Base-by-base conservation (phyloP, 1,140 invertebrate genomes). In the Reticulitermes speratus region DNA sequence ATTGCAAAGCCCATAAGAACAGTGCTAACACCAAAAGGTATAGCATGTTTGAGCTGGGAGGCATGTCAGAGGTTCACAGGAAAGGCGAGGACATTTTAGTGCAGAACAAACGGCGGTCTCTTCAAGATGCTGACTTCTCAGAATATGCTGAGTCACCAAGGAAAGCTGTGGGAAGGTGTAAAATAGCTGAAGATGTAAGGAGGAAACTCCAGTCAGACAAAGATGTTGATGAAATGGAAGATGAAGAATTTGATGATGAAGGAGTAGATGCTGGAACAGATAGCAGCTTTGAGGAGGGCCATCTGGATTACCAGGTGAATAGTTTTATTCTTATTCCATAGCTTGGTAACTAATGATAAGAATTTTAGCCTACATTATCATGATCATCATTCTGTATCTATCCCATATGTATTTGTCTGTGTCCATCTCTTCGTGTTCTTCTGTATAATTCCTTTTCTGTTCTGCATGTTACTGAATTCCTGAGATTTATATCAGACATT, bases 1-100 rank as follows among this genome's bases (percentile, higher is more conserved):
- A 89, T 69, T 87, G 83, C 87, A 93, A 93, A 89, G 91, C 89
- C 75, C 90, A 90, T 59, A 94, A 93, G 88, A 93, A 91, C 85
- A 91, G 90, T 69, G 88, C 92, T 12, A 92, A 93, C 38, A 92
- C 93, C 44, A 96, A 96, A 90, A 92, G 96, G 59, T 96, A 95
- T 88, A 96, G 95, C 87, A 96, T 96, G 95, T 95, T 96, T 89
- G 96, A 96, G 90, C 94, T 95, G 90, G 91, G 91, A 21, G 91
- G 90, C 11, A 92, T 82, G 45, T 44, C 48, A 75, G 38, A 38
- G 25, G 38, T 25, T 84, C 59, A 3, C 65, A 44, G 16, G 82
- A n/a, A 91, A 19, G 90, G 21, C n/a, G n/a, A 30, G 82, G 48
- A 91, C 21, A 90, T 91, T 89, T 90, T 92, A 82, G 94, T 94